Evolutionary conservation across 2,113 vertebrate genomes (phyloP).

Genomic region (Oplegnathus fasciatus): DNA sequence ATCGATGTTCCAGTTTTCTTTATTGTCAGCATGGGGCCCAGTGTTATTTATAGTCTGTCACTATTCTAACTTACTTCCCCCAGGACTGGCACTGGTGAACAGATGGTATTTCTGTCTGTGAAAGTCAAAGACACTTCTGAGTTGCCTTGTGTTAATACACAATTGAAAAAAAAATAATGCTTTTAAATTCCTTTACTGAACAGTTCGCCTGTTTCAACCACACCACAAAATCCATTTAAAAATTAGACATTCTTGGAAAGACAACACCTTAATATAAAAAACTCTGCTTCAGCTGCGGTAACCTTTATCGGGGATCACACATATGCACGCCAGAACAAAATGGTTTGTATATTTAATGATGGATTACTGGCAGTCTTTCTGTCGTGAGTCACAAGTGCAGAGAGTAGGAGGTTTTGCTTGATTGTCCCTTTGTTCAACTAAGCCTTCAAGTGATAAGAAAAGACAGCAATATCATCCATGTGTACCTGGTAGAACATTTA

Average conservation of each 20-base stretch:
- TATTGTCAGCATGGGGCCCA: constrained; percentile 36
- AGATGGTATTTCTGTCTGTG: constrained; percentile 57
- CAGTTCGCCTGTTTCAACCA: background rate
- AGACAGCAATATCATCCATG: background rate
- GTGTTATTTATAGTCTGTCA: constrained; percentile 62
- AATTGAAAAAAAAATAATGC: background rate
- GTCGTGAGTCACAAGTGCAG: constrained; percentile 3
- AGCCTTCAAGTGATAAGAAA: constrained; percentile 22
- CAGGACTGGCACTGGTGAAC: constrained; percentile 50
- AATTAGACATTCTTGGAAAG: background rate
- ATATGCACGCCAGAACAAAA: background rate
- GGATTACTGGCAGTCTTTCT: background rate
- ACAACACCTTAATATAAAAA: background rate
- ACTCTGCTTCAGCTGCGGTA: background rate
- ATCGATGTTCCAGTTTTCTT: constrained; percentile 58
- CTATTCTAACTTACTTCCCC: constrained; percentile 39
- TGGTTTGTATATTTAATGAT: background rate
- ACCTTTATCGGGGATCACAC: constrained; percentile 17
- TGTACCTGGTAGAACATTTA: background rate
- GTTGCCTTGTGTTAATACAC: constrained; percentile 1
- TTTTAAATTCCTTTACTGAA: background rate
- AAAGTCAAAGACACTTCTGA: constrained; percentile 52
- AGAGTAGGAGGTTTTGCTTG: constrained; percentile 14
- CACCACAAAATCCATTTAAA: background rate
- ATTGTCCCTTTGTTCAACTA: constrained; percentile 32